These are phyloP conservation scores for Choloepus didactylus DNA, from an alignment of 2,797 vertebrate genomes.

Conservation along the genomic window DNA sequence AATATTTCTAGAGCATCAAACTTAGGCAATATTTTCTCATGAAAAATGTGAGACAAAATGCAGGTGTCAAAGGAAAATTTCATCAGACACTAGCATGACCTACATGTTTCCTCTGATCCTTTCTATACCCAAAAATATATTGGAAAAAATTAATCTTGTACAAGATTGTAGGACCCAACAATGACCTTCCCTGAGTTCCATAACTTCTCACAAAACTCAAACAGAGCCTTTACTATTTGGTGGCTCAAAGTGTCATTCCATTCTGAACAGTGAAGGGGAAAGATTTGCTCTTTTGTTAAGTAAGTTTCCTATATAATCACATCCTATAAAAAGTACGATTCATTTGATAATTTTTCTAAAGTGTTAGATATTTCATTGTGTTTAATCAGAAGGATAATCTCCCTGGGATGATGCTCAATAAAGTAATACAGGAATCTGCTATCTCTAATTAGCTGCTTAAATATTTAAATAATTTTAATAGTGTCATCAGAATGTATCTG, in stretches of 20 bases:
- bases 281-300: background rate
- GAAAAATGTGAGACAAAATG: slow-evolving; percentile 2
- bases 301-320: slow-evolving; percentile 19
- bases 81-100: slow-evolving; percentile 66
- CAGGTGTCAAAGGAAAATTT: slow-evolving; percentile 77
- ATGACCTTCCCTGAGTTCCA: slow-evolving; percentile 72
- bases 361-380: slow-evolving; percentile 55
- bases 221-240: background rate
- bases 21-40: slow-evolving; percentile 29
- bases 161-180: slow-evolving; percentile 58
- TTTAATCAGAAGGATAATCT: slow-evolving; percentile 76
- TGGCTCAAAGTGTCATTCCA: slow-evolving; percentile 60
- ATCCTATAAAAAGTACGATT: background rate
- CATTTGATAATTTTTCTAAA: slow-evolving; percentile 63
- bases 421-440: slow-evolving; percentile 69
- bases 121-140: slow-evolving; percentile 73
- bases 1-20: slow-evolving; percentile 43
- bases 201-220: slow-evolving; percentile 67
- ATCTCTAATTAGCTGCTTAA: slow-evolving; percentile 78
- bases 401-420: slow-evolving; percentile 35
- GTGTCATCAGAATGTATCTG: slow-evolving; percentile 80
- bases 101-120: slow-evolving; percentile 35
- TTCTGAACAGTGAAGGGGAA: slow-evolving; percentile 19
- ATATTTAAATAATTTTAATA: slow-evolving; percentile 81
- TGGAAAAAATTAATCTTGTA: slow-evolving; percentile 80